These are phyloP conservation scores for Syrmaticus mikado DNA, from an alignment of 2,113 vertebrate genomes.

Conservation along the genomic window DNA sequence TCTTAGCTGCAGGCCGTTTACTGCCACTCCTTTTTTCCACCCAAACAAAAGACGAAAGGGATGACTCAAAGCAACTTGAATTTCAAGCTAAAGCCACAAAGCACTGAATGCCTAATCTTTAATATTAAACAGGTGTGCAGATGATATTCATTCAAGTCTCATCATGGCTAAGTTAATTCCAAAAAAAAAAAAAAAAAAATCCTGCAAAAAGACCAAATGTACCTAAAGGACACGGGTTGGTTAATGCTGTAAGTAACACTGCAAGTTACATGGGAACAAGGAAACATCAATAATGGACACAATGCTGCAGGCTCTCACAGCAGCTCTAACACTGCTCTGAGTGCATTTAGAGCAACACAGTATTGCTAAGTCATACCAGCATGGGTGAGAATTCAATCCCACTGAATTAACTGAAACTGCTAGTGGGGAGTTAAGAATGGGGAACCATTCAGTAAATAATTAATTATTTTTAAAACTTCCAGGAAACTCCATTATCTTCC, in stretches of 20 bases:
- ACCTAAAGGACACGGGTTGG: background rate
- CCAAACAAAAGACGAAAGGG: constrained; percentile 64
- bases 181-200: background rate
- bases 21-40: constrained; percentile 51
- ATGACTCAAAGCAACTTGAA: constrained; percentile 65
- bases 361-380: constrained; percentile 30
- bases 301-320: background rate
- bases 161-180: constrained; percentile 1
- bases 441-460: background rate
- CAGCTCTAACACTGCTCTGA: no score
- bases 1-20: constrained; percentile 56
- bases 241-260: background rate
- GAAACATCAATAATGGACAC: background rate
- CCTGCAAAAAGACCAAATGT: constrained; percentile 7
- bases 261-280: background rate
- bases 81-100: constrained; percentile 67
- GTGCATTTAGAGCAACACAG: background rate
- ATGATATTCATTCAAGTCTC: constrained; percentile 60
- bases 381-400: constrained; percentile 30
- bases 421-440: constrained; percentile 5
- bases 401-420: constrained; percentile 24
- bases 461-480: background rate
- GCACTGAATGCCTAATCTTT: constrained; percentile 63
- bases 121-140: constrained; percentile 69
- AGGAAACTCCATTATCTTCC: background rate